Conservation (phyloP, 1,140 invertebrate genomes). For the Lordiphosa mommai region DNA sequence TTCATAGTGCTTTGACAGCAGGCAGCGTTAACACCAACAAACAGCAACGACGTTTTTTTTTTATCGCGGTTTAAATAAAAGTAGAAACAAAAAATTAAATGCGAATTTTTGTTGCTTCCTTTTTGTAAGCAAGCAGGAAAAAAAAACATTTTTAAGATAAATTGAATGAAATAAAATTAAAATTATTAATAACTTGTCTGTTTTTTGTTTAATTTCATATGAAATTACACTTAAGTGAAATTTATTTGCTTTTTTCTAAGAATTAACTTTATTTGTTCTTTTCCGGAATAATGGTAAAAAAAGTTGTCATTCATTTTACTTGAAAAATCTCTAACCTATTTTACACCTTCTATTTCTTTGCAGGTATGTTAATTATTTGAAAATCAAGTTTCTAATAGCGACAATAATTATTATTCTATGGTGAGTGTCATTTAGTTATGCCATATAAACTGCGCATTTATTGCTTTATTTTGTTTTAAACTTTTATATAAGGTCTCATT, state of each 20-base stretch:
- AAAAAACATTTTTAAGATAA: constrained; percentile 30
- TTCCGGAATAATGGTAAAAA: background rate
- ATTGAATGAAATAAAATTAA: constrained; percentile 46
- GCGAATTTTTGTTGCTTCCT: constrained; percentile 22
- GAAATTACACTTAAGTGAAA: background rate
- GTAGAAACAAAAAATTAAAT: constrained; percentile 41
- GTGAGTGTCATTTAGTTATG: constrained; percentile 42
- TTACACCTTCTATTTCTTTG: constrained; percentile 14
- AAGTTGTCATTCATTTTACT: too few relatives aligned
- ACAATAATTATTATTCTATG: constrained; percentile 37
- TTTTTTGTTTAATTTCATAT: constrained; percentile 12
- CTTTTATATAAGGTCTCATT: constrained; percentile 27
- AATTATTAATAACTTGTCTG: constrained; percentile 46
- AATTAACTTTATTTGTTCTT: background rate
- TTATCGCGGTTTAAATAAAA: constrained; percentile 17
- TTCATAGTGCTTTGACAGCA: constrained; percentile 15
- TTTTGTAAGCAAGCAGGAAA: constrained; percentile 16
- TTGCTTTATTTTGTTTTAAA: constrained; percentile 7
- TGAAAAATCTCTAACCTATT: too few relatives aligned
- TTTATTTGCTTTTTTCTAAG: background rate
- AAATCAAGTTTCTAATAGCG: background rate
- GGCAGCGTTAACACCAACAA: constrained; percentile 24
- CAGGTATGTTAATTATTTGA: constrained; percentile 40
- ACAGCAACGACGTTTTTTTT: constrained; percentile 21
- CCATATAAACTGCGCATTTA: constrained; percentile 24